Evolutionary conservation across 2,888 invertebrate genomes (phyloP), one percentile per base, ranked within the genome.

Genomic region (Machimus rusticus): DNA sequence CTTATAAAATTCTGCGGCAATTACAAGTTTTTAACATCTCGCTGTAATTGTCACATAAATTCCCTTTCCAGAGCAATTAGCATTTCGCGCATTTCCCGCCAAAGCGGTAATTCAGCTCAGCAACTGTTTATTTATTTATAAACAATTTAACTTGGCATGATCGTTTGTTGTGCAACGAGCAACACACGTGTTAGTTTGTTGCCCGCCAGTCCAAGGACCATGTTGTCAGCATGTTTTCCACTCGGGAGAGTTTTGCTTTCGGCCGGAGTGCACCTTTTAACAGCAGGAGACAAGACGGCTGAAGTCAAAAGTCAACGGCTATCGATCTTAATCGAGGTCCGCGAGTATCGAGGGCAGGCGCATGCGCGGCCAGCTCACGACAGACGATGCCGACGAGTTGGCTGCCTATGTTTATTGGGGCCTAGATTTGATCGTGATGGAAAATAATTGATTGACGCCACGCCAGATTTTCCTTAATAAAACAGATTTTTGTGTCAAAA

Each of bases 221-320:
- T n/a, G 76, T 31, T 76, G 76, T 76, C 76, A 76, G 76, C 76
- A n/a, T 37, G 76, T 76, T 37, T 46, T 76, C 19, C 76, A 76
- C 23, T 28, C 28, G 12, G 28, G 12, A 28, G 66, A 66, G 66
- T 66, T 66, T 23, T 28, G 12, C 66, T 66, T 66, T 66, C 66
- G 23, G 28, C 12, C 12, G 19, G 66, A 66, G 66, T 66, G 66
- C 66, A 66, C 66, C 66, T 46, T 46, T 46, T 51, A 66, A 66
- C 28, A 23, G 23, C 66, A 66, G 66, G 66, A 28, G 66, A 66
- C 66, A 66, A 19, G 28, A 37, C 19, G 37, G 76, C 88, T 66
- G 88, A 88, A 89, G 89, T 89, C 89, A 89, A 88, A 89, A 89
- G 89, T 89, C 89, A 89, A 88, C 88, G 87, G 88, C 89, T 89